Evolutionary conservation across 2,888 invertebrate genomes (phyloP).

Genomic region (Eupithecia subfuscata): DNA sequence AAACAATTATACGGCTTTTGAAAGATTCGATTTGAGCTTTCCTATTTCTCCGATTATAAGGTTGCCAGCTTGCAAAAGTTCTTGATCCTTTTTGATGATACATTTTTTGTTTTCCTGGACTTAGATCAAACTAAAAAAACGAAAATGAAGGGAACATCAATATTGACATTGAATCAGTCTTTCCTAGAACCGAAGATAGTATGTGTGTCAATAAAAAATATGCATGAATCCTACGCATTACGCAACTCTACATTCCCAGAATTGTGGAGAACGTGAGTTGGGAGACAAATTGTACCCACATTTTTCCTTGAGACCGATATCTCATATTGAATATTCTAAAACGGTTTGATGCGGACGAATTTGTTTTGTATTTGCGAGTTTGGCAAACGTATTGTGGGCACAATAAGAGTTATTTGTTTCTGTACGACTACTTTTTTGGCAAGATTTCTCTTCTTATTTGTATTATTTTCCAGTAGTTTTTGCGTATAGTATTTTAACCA

Average conservation of each 20-base stretch:
- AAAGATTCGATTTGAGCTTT: conserved; percentile 31
- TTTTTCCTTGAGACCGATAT: conserved; percentile 61
- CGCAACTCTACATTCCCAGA: conserved; percentile 65
- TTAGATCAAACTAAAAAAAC: not conserved
- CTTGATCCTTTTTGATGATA: not conserved
- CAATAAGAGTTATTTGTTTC: conserved; percentile 26
- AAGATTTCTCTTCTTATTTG: not conserved
- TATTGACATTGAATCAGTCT: conserved; percentile 39
- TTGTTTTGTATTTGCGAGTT: conserved; percentile 36
- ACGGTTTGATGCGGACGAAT: conserved; percentile 49
- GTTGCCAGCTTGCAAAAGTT: not conserved
- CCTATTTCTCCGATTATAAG: not conserved
- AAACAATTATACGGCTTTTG: conserved; percentile 42
- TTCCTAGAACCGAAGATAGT: conserved; percentile 41
- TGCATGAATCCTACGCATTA: conserved; percentile 62
- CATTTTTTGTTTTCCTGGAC: not conserved
- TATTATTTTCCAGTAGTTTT: not conserved
- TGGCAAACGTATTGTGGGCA: conserved; percentile 29
- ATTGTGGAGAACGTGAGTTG: conserved; percentile 65
- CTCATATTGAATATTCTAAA: conserved; percentile 58
- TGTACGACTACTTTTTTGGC: conserved; percentile 9
- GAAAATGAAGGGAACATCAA: not conserved
- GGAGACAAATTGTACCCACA: conserved; percentile 64
- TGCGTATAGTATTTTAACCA: not conserved
- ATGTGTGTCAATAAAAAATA: conserved; percentile 59